Conservation (phyloP, 1,140 invertebrate genomes). For the Drosophila ambigua region DNA sequence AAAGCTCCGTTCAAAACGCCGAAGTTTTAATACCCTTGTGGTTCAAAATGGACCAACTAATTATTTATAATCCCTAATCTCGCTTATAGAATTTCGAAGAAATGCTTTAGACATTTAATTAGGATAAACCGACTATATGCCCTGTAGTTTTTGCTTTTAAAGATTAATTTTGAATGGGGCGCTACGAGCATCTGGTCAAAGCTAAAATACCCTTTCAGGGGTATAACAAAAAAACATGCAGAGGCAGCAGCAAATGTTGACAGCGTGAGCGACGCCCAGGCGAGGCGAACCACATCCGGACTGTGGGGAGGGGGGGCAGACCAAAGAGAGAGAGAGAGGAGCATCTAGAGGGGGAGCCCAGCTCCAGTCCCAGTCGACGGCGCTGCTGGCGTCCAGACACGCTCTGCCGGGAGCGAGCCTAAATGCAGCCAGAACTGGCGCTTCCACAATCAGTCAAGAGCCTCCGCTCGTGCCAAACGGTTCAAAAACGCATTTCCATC, state of each 20-base stretch:
- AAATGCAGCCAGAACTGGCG: constrained; percentile 74
- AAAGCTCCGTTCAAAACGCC: too few species aligned
- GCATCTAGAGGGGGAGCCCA: too few species aligned
- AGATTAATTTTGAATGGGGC: background rate
- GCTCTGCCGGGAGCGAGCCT: constrained; percentile 61
- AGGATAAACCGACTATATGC: too few species aligned
- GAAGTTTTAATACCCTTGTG: too few species aligned
- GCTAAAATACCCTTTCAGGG: too few species aligned
- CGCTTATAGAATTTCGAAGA: too few species aligned
- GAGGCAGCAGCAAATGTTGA: background rate
- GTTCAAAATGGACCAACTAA: too few species aligned
- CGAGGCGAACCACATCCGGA: constrained; percentile 51
- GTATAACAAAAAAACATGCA: too few species aligned
- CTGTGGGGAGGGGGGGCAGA: background rate
- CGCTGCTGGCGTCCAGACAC: constrained; percentile 35
- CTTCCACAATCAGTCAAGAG: constrained; percentile 78
- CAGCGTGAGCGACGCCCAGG: constrained; percentile 4
- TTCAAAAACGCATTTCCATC: constrained; percentile 39
- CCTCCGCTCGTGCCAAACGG: constrained; percentile 77
- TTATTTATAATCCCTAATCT: too few species aligned
- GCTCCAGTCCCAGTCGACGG: constrained; percentile 17
- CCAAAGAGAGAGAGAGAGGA: too few species aligned
- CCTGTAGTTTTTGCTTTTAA: background rate
- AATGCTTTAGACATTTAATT: too few species aligned
- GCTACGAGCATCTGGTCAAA: background rate